phyloP scores from a whole-genome alignment of 2,113 vertebrate genomes.

The Ibidorhyncha struthersii region DNA sequence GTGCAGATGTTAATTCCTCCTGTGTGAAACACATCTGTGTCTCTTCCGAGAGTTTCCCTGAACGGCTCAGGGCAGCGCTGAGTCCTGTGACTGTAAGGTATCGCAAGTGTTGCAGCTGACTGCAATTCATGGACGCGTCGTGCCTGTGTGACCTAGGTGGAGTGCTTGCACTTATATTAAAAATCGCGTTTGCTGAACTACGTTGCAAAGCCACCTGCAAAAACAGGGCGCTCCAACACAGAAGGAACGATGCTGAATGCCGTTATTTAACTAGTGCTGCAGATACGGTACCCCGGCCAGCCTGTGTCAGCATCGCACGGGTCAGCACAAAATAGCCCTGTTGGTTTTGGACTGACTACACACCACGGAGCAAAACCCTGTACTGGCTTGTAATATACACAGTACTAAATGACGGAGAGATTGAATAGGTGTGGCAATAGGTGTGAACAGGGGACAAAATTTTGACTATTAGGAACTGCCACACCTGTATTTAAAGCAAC shows the following conservation, averaged over 20 bases:
- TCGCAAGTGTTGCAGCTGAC: neutral
- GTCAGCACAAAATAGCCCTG: neutral
- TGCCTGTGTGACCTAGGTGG: neutral
- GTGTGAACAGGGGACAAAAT: neutral
- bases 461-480: neutral
- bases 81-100: neutral
- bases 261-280: neutral
- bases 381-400: neutral
- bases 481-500: neutral
- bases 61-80: neutral
- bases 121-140: neutral
- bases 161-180: slow-evolving; percentile 26
- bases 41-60: neutral
- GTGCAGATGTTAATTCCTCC: neutral
- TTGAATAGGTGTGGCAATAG: neutral
- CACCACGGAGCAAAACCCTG: neutral
- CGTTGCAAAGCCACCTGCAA: slow-evolving; percentile 64
- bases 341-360: slow-evolving; percentile 3
- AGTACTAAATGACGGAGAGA: neutral
- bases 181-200: slow-evolving; percentile 36
- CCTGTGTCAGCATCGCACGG: neutral
- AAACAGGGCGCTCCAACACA: slow-evolving; percentile 40
- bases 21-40: neutral
- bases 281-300: neutral
- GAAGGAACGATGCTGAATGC: slow-evolving; percentile 7